Evolutionary conservation across 2,797 vertebrate genomes (phyloP).

Genomic region (Artibeus jamaicensis): DNA sequence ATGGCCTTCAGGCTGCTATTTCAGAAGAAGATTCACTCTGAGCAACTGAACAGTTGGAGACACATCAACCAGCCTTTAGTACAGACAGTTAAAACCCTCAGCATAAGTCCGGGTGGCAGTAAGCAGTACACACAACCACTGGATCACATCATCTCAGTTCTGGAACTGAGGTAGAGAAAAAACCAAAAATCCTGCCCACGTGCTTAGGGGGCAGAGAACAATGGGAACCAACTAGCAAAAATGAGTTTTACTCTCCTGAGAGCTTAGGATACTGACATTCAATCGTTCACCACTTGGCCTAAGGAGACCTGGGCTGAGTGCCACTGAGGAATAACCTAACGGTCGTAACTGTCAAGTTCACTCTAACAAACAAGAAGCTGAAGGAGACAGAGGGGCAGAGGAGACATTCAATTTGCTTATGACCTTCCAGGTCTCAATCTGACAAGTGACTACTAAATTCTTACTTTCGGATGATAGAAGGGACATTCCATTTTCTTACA

Average conservation of each 20-base stretch:
- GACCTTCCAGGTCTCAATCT: background rate
- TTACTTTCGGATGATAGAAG: conserved; percentile 97
- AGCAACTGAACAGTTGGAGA: background rate
- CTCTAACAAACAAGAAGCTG: background rate
- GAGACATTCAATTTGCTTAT: background rate
- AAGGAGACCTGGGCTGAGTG: background rate
- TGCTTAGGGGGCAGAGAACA: background rate
- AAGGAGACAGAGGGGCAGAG: background rate
- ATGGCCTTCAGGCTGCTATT: background rate
- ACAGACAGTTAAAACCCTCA: background rate
- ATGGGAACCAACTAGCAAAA: background rate
- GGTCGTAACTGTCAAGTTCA: background rate
- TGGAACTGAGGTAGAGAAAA: accelerated
- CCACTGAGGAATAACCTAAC: background rate
- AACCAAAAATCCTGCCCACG: background rate
- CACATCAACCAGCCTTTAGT: background rate
- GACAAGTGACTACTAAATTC: conserved; percentile 13
- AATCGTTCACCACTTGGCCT: background rate
- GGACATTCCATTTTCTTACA: conserved; percentile 97
- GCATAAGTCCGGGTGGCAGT: accelerated
- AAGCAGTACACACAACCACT: background rate
- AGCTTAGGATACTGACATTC: background rate
- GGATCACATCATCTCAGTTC: background rate
- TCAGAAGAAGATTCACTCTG: background rate
- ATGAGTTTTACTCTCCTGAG: too few species aligned